A percentile compares a stretch with the other conserved stretches of the same genome.
Evolutionary conservation across 92 coral and sea anemone genomes (phyloP).

Genomic region (Muricea muricata): DNA sequence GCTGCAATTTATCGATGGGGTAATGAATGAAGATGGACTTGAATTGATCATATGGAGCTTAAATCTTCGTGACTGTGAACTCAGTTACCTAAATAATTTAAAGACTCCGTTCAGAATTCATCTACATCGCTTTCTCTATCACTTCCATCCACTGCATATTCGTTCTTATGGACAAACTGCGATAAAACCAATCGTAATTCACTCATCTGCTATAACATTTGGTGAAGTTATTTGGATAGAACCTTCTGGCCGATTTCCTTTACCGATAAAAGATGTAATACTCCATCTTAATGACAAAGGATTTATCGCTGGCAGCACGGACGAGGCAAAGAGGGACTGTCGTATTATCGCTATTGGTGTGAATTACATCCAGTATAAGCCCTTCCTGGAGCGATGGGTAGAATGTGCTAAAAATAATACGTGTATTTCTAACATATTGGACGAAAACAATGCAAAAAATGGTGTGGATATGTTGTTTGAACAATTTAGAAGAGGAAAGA

Average conservation of each 20-base stretch:
- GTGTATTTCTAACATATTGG: background rate
- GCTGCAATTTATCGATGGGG: background rate
- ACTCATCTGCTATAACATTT: background rate
- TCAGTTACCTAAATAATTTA: background rate
- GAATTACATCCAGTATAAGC: background rate
- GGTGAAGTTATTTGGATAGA: constrained; percentile 13
- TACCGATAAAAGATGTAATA: background rate
- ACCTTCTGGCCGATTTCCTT: background rate
- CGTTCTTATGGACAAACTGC: background rate
- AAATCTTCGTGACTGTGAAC: background rate
- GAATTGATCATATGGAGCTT: background rate
- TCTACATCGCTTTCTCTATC: background rate
- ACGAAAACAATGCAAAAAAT: background rate
- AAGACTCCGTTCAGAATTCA: background rate
- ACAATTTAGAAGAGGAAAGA: background rate
- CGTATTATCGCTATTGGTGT: background rate
- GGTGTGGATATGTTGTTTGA: constrained; percentile 4
- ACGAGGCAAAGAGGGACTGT: background rate
- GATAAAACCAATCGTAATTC: background rate
- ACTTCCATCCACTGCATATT: background rate
- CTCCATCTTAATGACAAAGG: background rate
- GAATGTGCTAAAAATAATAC: background rate
- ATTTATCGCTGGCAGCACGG: background rate
- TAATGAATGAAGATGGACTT: background rate
- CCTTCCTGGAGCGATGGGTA: background rate